Evolutionary conservation across 2,113 vertebrate species (phyloP), one percentile per base, ranked within the genome.

Genomic region (Platysteira castanea): DNA sequence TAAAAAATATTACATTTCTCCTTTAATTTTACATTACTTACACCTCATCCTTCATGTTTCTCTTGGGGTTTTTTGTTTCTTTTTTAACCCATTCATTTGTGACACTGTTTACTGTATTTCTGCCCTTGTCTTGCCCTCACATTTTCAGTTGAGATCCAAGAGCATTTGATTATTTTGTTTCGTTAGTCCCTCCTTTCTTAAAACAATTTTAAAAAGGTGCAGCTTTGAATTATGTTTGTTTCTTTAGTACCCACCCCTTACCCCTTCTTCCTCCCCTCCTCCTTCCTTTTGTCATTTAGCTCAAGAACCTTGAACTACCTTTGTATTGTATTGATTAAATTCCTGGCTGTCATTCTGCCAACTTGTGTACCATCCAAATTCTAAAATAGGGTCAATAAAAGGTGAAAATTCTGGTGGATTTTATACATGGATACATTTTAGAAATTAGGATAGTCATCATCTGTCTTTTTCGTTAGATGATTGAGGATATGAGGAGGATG

Each of bases 241-340:
- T 53, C 39, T 89, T 68, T 46, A 68, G 22, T 5, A 75, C 6
- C 9, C 46, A 17, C 8, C 13, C 20, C 20, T 14, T 59, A 37
- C 17, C 11, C 11, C 31, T 59, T 27, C 39, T 35, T 23, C 5
- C 13, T n/a, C n/a, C n/a, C 9, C 13, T 28, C 7, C 22, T 20
- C 4, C 27, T 63, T 95, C 30, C 35, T 76, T 81, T 78, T 87
- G 54, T 95, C 2, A 0, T 91, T 90, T 79, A 28, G 12, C 68
- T 93, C 20, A 44, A 95, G 63, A 42, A 53, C 33, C 52, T 91
- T 90, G 73, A 80, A 33, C 53, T 89, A 7, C 27, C 60, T 88
- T 87, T 61, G 35, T 69, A 39, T 71, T 64, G 22, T 79, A 59
- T 95, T 67, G 65, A 91, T 86, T 92, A 82, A 85, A 44, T 90